These are phyloP conservation scores for Amblyraja radiata DNA, from an alignment of 2,797 vertebrate genomes.

Conservation along the genomic window DNA sequence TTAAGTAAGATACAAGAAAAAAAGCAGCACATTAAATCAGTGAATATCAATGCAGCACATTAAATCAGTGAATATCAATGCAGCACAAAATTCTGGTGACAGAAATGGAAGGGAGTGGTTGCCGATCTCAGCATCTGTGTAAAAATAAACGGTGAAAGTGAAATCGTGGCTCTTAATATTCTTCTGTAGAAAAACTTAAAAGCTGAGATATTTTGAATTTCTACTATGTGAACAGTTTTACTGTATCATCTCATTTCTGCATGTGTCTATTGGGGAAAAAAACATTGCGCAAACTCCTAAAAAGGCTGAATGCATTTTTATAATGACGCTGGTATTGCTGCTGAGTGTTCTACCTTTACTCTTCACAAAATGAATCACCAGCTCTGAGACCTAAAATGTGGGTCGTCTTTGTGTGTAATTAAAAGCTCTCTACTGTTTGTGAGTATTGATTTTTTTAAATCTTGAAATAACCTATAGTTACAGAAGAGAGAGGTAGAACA, in stretches of 20 bases:
- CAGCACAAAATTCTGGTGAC: background rate
- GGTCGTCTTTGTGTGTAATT: background rate
- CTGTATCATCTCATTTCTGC: background rate
- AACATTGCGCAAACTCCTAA: background rate
- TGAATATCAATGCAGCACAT: background rate
- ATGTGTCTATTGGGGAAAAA: background rate
- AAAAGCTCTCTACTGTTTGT: background rate
- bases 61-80: too few relatives aligned
- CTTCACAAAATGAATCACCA: background rate
- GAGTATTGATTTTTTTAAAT: background rate
- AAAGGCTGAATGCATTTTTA: background rate
- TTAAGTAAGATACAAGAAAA: too few relatives aligned
- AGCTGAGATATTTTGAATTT: background rate
- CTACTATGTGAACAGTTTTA: background rate
- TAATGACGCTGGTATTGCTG: background rate
- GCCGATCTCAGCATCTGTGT: background rate
- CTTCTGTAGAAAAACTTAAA: background rate
- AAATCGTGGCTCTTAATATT: background rate
- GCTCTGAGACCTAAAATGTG: background rate
- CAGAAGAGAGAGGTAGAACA: conserved; percentile 2
- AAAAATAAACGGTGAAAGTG: background rate
- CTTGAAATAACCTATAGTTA: background rate
- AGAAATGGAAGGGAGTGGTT: background rate
- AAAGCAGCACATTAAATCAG: background rate
- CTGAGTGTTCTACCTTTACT: background rate